Evolutionary conservation across 2,797 vertebrate genomes (phyloP).

Genomic region (Zalophus californianus): DNA sequence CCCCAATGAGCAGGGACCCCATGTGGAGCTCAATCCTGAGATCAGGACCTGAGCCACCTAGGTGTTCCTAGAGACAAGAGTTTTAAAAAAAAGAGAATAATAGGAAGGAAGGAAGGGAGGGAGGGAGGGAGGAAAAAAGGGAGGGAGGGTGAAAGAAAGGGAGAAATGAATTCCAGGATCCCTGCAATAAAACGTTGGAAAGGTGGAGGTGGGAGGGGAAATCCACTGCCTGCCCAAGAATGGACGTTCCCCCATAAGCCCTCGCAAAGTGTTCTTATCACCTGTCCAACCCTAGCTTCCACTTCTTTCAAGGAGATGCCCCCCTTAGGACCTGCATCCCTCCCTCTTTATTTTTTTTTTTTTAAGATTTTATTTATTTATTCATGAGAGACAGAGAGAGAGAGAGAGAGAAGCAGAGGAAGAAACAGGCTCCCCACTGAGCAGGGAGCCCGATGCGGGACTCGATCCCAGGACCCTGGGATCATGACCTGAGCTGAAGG

Average conservation of each 20-base stretch:
- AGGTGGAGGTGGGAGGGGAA: not conserved
- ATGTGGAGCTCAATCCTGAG: not conserved
- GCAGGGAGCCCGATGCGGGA: too few relatives aligned
- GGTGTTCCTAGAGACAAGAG: not conserved
- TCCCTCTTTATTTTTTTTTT: not conserved
- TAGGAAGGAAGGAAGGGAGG: not conserved
- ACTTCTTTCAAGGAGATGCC: not conserved
- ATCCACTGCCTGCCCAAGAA: not conserved
- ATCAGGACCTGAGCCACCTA: not conserved
- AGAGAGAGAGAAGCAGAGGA: too few relatives aligned
- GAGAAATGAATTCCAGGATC: not conserved
- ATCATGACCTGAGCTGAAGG: too few relatives aligned
- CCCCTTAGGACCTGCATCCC: not conserved
- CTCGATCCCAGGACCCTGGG: too few relatives aligned
- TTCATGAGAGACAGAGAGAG: too few relatives aligned
- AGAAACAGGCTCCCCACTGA: too few relatives aligned
- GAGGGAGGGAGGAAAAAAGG: not conserved
- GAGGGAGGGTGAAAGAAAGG: not conserved
- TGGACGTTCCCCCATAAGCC: not conserved
- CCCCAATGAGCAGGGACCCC: not conserved
- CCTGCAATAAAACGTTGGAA: not conserved
- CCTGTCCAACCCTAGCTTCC: not conserved
- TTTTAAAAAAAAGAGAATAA: not conserved
- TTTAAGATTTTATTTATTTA: too few relatives aligned
- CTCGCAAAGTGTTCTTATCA: not conserved